Percentiles rank a stretch among this genome's conserved stretches.
phyloP scores from a whole-genome alignment of 2,797 vertebrate species.

The Pteronotus mesoamericanus region DNA sequence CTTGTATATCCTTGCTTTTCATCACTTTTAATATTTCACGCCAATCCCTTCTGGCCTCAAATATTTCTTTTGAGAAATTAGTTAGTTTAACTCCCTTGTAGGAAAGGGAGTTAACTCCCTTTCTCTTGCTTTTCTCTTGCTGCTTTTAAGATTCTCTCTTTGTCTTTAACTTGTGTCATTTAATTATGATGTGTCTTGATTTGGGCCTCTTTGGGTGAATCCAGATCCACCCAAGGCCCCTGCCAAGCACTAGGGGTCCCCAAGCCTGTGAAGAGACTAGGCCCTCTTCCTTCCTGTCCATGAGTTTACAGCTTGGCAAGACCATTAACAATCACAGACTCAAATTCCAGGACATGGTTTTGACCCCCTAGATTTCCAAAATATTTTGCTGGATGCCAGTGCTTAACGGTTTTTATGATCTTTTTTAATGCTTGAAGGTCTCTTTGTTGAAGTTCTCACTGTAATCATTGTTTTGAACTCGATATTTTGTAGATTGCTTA shows the following conservation, averaged over 20 bases:
- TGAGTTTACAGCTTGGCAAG: neutral
- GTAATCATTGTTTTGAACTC: too few relatives aligned
- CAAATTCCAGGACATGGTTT: neutral
- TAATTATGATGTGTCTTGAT: too few relatives aligned
- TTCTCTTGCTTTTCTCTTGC: neutral
- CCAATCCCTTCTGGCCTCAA: too few relatives aligned
- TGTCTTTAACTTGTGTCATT: neutral
- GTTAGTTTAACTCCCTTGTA: neutral
- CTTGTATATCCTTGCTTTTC: too few relatives aligned
- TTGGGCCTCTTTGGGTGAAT: too few relatives aligned
- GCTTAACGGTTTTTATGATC: neutral
- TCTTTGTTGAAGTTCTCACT: too few relatives aligned
- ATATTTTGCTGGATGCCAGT: neutral
- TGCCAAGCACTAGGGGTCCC: neutral
- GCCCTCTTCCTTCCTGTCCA: neutral
- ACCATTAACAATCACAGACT: neutral
- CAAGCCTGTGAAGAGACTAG: neutral
- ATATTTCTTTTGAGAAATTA: too few relatives aligned
- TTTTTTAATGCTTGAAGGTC: neutral
- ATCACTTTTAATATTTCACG: too few relatives aligned
- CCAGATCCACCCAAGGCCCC: too few relatives aligned
- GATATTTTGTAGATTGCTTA: too few relatives aligned
- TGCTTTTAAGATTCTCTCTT: neutral
- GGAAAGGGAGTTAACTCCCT: too few relatives aligned
- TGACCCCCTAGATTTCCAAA: neutral